Conservation (phyloP, 35 echinoderm and acorn worm genomes). For the Diadema setosum region DNA sequence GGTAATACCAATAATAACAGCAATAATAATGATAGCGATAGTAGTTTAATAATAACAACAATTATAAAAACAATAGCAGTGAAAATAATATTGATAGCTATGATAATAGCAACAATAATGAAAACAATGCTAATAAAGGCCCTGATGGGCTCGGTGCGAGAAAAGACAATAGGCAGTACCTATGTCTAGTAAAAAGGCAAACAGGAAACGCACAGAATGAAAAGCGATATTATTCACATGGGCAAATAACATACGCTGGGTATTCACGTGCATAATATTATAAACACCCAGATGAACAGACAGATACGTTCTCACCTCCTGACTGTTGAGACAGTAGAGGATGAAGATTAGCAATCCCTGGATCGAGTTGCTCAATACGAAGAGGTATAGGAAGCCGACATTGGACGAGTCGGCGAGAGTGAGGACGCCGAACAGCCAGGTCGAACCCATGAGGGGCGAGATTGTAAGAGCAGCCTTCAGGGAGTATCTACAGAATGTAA, state of each 20-base stretch:
- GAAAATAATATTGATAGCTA: background rate
- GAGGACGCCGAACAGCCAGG: background rate
- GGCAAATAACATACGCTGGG: too few species aligned
- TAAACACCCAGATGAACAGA: too few species aligned
- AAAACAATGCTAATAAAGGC: too few species aligned
- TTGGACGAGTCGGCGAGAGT: background rate
- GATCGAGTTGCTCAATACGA: constrained; percentile 2
- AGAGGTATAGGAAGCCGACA: background rate
- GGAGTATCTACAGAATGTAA: background rate
- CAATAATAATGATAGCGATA: background rate
- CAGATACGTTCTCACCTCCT: background rate
- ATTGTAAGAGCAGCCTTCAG: background rate
- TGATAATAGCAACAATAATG: background rate
- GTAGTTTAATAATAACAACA: background rate
- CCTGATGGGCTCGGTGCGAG: too few species aligned
- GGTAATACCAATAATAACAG: background rate
- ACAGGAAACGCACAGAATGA: too few species aligned
- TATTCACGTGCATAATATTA: too few species aligned
- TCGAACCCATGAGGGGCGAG: background rate
- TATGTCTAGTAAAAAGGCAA: too few species aligned
- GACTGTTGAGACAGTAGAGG: background rate
- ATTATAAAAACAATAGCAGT: background rate
- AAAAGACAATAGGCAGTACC: too few species aligned
- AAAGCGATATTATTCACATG: too few species aligned
- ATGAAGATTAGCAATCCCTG: constrained; percentile 11